Percentiles rank a stretch among this genome's conserved stretches.
These are phyloP conservation scores for Pogona vitticeps DNA, from an alignment of 2,113 vertebrate genomes.

Conservation along the genomic window DNA sequence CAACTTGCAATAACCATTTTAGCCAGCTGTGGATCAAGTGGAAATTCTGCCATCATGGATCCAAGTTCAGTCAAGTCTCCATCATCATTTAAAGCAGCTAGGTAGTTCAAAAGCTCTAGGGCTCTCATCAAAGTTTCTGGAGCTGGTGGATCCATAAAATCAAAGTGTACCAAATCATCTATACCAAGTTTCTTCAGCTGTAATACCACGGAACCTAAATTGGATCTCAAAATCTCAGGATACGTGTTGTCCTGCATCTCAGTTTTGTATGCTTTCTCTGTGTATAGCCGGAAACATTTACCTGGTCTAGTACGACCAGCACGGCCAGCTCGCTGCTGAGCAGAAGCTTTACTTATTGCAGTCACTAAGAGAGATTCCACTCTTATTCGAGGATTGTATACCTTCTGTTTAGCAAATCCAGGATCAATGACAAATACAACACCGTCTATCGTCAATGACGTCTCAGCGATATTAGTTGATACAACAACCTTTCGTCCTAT, in stretches of 20 bases:
- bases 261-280: slow-evolving; percentile 97
- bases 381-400: slow-evolving; percentile 98
- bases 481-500: slow-evolving; percentile 98
- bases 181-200: slow-evolving; percentile 97
- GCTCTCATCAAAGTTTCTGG: slow-evolving; percentile 98
- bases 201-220: slow-evolving; percentile 93
- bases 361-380: slow-evolving; percentile 97
- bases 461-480: slow-evolving; percentile 97
- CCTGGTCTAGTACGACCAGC: slow-evolving; percentile 94
- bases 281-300: slow-evolving; percentile 96
- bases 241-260: slow-evolving; percentile 99
- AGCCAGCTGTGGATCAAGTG: slow-evolving; percentile 94
- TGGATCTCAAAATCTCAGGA: slow-evolving; percentile 95
- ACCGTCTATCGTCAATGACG: slow-evolving; percentile 95
- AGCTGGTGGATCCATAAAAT: slow-evolving; percentile 98
- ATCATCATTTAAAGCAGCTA: slow-evolving; percentile 95
- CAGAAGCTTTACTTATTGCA: slow-evolving; percentile 97
- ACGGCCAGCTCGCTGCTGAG: slow-evolving; percentile 97
- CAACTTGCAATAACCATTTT: slow-evolving; percentile 99
- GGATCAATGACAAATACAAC: slow-evolving; percentile 99
- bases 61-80: slow-evolving; percentile 96
- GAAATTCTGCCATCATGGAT: slow-evolving; percentile 99
- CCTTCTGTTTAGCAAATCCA: slow-evolving; percentile 96
- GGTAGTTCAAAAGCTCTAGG: slow-evolving; percentile 94
- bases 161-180: slow-evolving; percentile 97